A percentile compares a stretch with the other conserved stretches of the same genome.
Conservation (phyloP, 2,113 vertebrate genomes). For the Nycticryphes semicollaris region DNA sequence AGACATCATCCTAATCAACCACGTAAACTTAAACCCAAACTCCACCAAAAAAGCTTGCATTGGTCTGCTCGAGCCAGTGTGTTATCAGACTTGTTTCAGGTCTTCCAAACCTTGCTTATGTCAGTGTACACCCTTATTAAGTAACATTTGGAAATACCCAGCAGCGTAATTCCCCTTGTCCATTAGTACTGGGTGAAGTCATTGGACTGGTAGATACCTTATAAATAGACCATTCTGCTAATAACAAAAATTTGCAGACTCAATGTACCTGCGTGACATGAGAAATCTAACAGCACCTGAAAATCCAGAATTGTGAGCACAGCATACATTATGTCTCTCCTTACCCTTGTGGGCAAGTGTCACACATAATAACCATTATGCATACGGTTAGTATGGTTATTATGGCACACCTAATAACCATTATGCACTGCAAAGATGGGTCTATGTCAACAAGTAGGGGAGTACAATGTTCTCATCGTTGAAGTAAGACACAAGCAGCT, state of each 20-base stretch:
- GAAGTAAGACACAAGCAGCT: neutral
- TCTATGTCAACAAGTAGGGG: neutral
- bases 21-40: neutral
- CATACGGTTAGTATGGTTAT: neutral
- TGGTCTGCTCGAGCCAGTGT: neutral
- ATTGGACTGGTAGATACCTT: neutral
- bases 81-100: neutral
- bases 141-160: neutral
- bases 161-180: neutral
- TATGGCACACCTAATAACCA: neutral
- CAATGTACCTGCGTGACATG: neutral
- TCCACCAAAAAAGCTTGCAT: neutral
- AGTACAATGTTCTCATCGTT: neutral
- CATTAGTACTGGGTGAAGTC: neutral
- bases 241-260: neutral
- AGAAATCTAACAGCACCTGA: neutral
- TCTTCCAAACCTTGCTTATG: neutral
- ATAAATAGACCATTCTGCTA: neutral
- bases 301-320: neutral
- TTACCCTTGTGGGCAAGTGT: neutral
- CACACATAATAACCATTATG: accelerated
- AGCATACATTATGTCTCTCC: neutral
- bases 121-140: neutral
- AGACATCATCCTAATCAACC: neutral
- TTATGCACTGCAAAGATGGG: neutral